phyloP scores from a whole-genome alignment of 2,113 vertebrate species.

The Macrotus californicus region DNA sequence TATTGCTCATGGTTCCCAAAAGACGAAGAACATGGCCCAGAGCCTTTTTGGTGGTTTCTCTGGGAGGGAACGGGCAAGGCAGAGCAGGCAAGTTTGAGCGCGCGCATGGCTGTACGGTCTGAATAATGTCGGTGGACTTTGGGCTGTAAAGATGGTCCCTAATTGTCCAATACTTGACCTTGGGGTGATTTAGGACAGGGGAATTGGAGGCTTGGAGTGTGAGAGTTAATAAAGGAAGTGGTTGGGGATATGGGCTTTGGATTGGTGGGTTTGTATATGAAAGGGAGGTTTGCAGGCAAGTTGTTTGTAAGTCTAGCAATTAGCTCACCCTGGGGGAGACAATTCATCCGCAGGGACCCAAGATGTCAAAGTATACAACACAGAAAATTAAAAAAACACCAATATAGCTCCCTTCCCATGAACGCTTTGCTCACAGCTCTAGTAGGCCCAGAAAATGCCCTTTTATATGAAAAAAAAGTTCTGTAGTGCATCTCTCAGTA shows the following conservation, averaged over 20 bases:
- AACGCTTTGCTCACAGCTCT: neutral
- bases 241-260: neutral
- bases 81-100: neutral
- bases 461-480: neutral
- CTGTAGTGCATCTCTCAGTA: neutral
- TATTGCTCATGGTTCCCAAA: neutral
- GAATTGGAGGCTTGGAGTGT: neutral
- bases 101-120: neutral
- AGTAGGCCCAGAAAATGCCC: neutral
- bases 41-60: neutral
- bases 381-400: neutral
- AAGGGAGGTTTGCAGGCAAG: neutral
- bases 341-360: neutral
- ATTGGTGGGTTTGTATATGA: neutral
- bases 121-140: neutral
- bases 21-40: neutral
- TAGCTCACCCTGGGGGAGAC: neutral
- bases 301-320: neutral
- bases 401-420: neutral
- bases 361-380: neutral
- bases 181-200: neutral
- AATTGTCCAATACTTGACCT: neutral
- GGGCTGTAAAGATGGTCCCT: neutral
- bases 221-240: neutral
- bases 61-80: neutral